Base-by-base conservation (phyloP, 1,140 invertebrate genomes). In the Aphaenogaster ashmeadi region DNA sequence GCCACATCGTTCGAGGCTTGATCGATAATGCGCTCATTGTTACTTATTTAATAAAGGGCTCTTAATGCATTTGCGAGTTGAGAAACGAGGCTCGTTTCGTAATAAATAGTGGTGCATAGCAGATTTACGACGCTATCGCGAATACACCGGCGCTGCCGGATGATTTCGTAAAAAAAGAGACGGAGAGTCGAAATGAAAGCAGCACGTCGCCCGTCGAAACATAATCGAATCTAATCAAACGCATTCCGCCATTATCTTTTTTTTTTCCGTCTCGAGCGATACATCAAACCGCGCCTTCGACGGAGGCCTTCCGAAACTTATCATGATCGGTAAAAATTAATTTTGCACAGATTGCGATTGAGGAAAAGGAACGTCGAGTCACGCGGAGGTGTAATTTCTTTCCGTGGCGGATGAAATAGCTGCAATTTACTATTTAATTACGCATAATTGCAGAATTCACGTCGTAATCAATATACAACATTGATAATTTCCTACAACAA, bases 61-160 rank as follows among this genome's bases (percentile, higher is more conserved):
- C 8, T 62, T 60, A 36, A 84, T 54, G 50, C 79, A 36, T 56
- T 56, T 44, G 21, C 50, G 36, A 58, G 54, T 38, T 58, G 66
- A 81, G 50, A 71, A 58, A 71, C 47, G 64, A 81, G 64, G n/a
- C 50, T 69, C 64, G 7, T 81, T 56, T 81, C 50, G 15, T 71
- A 71, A 81, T 81, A 81, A 81, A 81, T 81, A 69, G 79, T 71
- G 38, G n/a, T n/a, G 36, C 50, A 38, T 71, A 71, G 21, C 44
- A 81, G 66, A 81, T 81, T 81, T 81, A 81, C 50, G 66, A 81
- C 36, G 79, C 66, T 71, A 81, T 81, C 79, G 64, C 33, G 66
- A 56, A 33, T 27, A 33, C 21, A 33, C 66, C 5, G 36, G 66
- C 36, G 79, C 47, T 44, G 66, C 50, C 41, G 15, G 66, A 15